These are phyloP conservation scores for Halcyon malimbica DNA, from an alignment of 2,113 vertebrate genomes.

Conservation along the genomic window DNA sequence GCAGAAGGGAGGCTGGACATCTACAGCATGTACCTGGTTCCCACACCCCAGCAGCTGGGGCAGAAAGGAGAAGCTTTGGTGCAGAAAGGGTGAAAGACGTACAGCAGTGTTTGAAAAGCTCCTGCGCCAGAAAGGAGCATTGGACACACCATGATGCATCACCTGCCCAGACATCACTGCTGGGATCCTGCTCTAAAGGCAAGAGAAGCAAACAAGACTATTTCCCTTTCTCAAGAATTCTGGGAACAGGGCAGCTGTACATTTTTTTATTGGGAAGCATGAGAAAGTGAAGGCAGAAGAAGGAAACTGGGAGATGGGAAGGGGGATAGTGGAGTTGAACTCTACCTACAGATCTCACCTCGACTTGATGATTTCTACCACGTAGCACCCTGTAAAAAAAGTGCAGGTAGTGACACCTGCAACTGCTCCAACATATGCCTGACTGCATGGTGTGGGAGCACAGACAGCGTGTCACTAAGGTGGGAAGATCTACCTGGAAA, in stretches of 20 bases:
- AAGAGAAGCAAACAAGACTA: background rate
- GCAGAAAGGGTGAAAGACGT: background rate
- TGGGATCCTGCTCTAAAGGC: background rate
- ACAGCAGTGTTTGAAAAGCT: background rate
- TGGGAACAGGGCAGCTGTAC: background rate
- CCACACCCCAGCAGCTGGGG: background rate
- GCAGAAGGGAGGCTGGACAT: background rate
- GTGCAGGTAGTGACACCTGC: background rate
- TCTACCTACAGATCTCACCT: background rate
- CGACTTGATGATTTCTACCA: background rate
- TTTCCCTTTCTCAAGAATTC: background rate
- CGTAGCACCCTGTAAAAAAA: fast-evolving
- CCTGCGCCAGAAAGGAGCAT: background rate
- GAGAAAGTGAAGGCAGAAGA: background rate
- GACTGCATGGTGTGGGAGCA: background rate
- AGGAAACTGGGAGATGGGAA: background rate
- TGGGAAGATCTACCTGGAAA: background rate
- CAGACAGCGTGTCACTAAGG: background rate
- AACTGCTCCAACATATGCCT: background rate
- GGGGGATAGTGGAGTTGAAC: background rate
- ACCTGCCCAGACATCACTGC: background rate
- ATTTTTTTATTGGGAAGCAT: background rate
- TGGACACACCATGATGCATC: background rate
- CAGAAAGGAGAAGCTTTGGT: background rate
- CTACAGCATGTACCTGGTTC: background rate